Percentiles rank a stretch among this genome's conserved stretches.
Evolutionary conservation across 2,888 invertebrate genomes (phyloP).

Genomic region (Odontocerum albicorne): DNA sequence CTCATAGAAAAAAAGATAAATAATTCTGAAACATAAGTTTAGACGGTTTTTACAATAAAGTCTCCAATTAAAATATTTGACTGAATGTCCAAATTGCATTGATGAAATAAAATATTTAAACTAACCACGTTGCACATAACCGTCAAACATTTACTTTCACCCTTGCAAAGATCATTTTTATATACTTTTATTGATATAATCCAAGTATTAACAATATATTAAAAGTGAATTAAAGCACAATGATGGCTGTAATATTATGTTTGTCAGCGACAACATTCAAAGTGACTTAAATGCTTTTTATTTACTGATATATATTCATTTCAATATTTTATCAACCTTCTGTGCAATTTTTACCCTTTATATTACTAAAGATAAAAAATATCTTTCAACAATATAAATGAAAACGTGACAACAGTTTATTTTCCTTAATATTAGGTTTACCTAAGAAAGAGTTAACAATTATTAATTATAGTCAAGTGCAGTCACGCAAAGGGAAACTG

Average conservation of each 20-base stretch:
- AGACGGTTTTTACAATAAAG: too few species aligned
- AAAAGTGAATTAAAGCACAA: constrained; percentile 31
- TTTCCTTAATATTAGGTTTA: constrained; percentile 23
- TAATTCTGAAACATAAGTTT: too few species aligned
- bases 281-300: too few species aligned
- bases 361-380: too few species aligned
- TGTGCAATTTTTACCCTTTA: too few species aligned
- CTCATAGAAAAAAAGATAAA: too few species aligned
- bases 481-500: constrained; percentile 24
- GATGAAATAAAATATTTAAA: too few species aligned
- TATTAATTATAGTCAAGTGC: constrained; percentile 27
- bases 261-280: constrained; percentile 34
- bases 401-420: constrained; percentile 31
- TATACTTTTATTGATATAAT: constrained; percentile 34
- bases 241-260: constrained; percentile 23
- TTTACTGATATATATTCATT: background rate
- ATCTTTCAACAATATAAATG: constrained; percentile 33
- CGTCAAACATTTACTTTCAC: too few species aligned
- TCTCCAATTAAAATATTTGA: too few species aligned
- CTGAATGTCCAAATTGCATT: too few species aligned
- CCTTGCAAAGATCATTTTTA: constrained; percentile 19
- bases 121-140: too few species aligned
- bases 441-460: constrained; percentile 37
- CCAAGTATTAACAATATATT: constrained; percentile 25
- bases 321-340: background rate